Evolutionary conservation across 2,888 invertebrate species (phyloP), one percentile per base, ranked within the genome.

Genomic region (Drosophila cognata): DNA sequence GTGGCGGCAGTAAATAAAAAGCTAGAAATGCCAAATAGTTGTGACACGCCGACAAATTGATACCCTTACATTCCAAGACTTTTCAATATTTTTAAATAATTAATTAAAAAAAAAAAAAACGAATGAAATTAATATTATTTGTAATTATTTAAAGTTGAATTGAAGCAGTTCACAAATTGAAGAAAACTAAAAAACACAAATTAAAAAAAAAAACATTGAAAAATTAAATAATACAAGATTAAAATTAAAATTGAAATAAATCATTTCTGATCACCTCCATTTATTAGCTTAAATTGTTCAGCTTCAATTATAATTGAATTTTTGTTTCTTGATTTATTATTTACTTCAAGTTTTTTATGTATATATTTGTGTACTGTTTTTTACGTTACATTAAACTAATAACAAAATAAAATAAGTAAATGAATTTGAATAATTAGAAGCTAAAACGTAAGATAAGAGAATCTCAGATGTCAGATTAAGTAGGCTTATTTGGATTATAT

Each of bases 1-100:
- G 78, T 87, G 81, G 74, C 79, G 76, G 76, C 80, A 81, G 86
- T 88, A 88, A 85, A 86, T 91, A 91, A 92, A 81, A 91, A 29
- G 46, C 18, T 4, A 6, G 11, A 21, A 41, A 21, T 7, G 18
- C 5, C 13, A 21, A 2, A 10, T 0, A 10, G 6, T 5, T 3
- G 1, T 41, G 16, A 10, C 29, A 31, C 38, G 16, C 29, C 57
- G 41, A 41, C 31, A 2, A 16, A n/a, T 10, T 6, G 1, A 57
- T 57, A 21, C 57, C 10, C 43, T 57, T 7, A 0, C 21, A 21
- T 5, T 2, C 0, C 2, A 0, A 2, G 43, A 21, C 11, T 13
- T 43, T 11, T 13, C 0, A 6, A 43, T 6, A 5, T 43, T 21
- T 21, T 43, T 11, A 0, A 11, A 41, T n/a, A 11, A n/a, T 21